A percentile compares a stretch with the other conserved stretches of the same genome.
These are phyloP conservation scores for Mystacides longicornis DNA, from an alignment of 2,888 invertebrate species.

Conservation along the genomic window DNA sequence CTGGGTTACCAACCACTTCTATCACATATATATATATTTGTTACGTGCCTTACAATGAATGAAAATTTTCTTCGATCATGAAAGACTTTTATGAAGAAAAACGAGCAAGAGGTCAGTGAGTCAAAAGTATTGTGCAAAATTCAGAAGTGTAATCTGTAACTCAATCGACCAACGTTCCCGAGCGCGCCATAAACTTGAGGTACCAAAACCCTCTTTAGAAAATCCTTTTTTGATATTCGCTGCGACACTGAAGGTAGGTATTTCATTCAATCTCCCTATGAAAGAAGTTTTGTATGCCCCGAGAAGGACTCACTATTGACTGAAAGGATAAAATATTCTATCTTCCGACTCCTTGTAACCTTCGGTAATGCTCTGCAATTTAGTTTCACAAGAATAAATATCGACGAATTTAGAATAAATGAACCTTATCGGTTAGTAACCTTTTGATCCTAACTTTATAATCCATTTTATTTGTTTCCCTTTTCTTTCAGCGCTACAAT, in stretches of 20 bases:
- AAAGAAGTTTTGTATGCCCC: background rate
- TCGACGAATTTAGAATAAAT: background rate
- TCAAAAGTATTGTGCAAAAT: no score
- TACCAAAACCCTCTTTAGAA: slow-evolving; percentile 23
- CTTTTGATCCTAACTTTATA: background rate
- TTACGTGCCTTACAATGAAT: no score
- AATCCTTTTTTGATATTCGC: slow-evolving; percentile 23
- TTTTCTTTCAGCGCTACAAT: no score
- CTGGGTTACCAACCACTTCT: no score
- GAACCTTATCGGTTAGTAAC: background rate
- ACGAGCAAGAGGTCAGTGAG: no score
- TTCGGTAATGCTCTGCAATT: background rate
- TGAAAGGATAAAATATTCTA: slow-evolving; percentile 1
- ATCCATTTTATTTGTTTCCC: background rate
- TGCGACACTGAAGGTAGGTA: slow-evolving; percentile 13
- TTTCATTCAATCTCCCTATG: slow-evolving; percentile 10
- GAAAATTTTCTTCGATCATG: no score
- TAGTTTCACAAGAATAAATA: slow-evolving; percentile 1
- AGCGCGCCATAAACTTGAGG: slow-evolving; percentile 24
- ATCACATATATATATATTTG: no score
- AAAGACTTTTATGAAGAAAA: no score
- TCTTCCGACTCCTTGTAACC: background rate
- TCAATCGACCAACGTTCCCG: slow-evolving; percentile 22
- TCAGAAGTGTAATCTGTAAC: no score
- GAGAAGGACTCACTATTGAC: background rate